Base-by-base conservation (phyloP, 2,797 vertebrate species). In the Channallabes apus region DNA sequence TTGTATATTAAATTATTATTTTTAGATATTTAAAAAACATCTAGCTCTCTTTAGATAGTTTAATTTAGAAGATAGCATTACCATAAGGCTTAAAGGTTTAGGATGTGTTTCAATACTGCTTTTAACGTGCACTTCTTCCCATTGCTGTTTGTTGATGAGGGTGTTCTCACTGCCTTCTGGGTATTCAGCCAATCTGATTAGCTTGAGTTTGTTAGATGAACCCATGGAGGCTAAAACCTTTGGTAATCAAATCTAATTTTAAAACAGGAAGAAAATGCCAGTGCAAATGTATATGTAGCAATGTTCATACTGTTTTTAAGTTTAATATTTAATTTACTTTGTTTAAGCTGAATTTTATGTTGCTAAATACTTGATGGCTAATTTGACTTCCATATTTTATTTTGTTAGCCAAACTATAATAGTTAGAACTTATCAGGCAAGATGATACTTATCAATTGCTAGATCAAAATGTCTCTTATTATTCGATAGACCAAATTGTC, bases 181-280 rank as follows among this genome's bases (percentile, higher is more conserved):
- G 76, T 35, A 78, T n/a, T 7, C 5, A 61, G 58, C 59, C 59
- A 77, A 77, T 29, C 3, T 78, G 35, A 79, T 79, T 41, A 79
- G 6, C 22, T 46, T 62, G 59, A 46, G 18, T 38, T 41, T 62
- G 8, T 62, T 79, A 62, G 22, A 79, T 32, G n/a, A 41, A 2
- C 35, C 3, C 27, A 20, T 11, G 8, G 8, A 32, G 18, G 9
- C 27, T n/a, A 15, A 12, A 64, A 27, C 46, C 61, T 65, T 46
- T 18, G 64, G 35, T 62, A 18, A 64, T 64, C 4, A 17, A 65
- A 46, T 9, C 6, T 9, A 41, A 41, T n/a, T 78, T 11, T 35
- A 59, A 24, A 77, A 59, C 54, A 12, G n/a, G 41, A n/a, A 72
- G 11, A 72, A 71, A 22, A 71, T 41, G 35, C 1, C 11, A 73